Conservation (phyloP, 1,140 invertebrate genomes). For the Brachionus asplanchnoidis region DNA sequence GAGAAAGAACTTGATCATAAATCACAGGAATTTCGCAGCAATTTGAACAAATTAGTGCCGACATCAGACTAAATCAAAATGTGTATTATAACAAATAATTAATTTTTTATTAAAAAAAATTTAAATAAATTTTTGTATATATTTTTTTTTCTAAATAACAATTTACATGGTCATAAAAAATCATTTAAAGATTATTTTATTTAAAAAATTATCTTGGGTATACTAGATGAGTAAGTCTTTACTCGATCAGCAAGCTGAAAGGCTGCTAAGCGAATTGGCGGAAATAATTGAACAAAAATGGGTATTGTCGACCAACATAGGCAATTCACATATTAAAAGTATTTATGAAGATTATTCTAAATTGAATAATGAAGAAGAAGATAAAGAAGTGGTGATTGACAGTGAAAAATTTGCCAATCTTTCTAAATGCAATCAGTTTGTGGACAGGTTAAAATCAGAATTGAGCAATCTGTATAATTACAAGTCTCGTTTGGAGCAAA, state of each 20-base stretch:
- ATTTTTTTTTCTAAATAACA: neutral
- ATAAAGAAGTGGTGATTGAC: neutral
- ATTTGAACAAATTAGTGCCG: neutral
- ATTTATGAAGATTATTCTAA: neutral
- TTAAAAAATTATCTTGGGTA: neutral
- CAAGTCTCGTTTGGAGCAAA: neutral
- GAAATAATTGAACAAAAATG: slow-evolving; percentile 5
- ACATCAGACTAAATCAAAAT: neutral
- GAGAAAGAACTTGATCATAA: neutral
- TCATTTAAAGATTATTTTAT: neutral
- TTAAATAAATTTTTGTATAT: neutral
- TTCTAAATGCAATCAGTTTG: neutral
- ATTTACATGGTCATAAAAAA: neutral
- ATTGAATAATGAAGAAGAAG: neutral
- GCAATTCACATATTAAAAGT: neutral
- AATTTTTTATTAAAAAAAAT: neutral
- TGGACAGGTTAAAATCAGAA: neutral
- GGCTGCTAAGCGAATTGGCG: neutral
- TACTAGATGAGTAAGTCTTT: neutral
- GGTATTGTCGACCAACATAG: neutral
- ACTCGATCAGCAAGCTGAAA: neutral
- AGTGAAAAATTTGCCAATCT: neutral
- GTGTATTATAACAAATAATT: neutral
- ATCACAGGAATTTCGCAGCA: neutral
- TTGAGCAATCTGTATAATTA: neutral